phyloP scores from a whole-genome alignment of 2,797 vertebrate species.

The Phoeniculus purpureus region DNA sequence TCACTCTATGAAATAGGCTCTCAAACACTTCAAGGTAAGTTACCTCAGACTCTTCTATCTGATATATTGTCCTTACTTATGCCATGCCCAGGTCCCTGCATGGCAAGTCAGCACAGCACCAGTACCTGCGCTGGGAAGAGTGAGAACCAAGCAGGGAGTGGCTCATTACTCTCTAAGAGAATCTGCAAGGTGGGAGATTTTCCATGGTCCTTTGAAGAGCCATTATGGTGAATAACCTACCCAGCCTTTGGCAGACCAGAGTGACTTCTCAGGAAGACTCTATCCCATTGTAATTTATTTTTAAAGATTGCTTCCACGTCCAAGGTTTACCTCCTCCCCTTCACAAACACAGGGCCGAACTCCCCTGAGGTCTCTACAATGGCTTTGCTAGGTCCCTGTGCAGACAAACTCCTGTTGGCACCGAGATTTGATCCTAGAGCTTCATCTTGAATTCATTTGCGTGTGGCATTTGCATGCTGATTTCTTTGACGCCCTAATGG shows the following conservation, averaged over 20 bases:
- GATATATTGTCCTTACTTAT: not conserved
- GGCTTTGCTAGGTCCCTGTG: not conserved
- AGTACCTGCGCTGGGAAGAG: not conserved
- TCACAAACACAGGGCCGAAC: not conserved
- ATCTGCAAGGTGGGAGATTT: not conserved
- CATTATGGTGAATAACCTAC: not conserved
- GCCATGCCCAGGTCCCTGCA: not conserved
- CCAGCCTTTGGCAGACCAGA: not conserved
- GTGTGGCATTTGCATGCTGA: slow-evolving; percentile 77
- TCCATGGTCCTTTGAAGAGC: not conserved
- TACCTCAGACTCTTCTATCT: accelerated
- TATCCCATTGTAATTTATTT: not conserved
- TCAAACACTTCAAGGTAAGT: not conserved
- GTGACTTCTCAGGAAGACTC: not conserved
- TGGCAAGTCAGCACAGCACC: not conserved
- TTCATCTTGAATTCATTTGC: slow-evolving; percentile 72
- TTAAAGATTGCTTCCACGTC: not conserved
- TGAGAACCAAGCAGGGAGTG: accelerated
- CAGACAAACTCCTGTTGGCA: slow-evolving; percentile 44
- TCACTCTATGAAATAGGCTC: accelerated
- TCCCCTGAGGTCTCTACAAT: not conserved
- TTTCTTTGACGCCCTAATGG: slow-evolving; percentile 71
- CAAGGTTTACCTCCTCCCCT: not conserved
- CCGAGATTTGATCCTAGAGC: not conserved
- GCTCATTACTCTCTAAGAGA: accelerated